Evolutionary conservation across 2,888 invertebrate species (phyloP), one percentile per base, ranked within the genome.

Genomic region (Eilema caniola): DNA sequence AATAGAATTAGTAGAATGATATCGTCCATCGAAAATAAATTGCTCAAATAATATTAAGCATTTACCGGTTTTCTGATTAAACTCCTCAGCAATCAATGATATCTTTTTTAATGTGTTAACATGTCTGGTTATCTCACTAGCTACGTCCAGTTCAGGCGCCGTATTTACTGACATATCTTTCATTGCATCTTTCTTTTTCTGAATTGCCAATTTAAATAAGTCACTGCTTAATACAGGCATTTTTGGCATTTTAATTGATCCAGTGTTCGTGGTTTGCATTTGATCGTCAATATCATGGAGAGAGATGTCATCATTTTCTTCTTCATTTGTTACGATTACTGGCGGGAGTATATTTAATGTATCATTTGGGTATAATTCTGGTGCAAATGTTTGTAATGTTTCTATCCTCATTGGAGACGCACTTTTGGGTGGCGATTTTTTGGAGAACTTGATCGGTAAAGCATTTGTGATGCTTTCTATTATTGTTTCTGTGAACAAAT

Each of bases 81-180:
- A 95, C 72, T 95, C 95, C 75, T 95, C 95, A n/a, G 95, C 95
- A 69, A 95, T 95, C 20, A 95, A 78, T 1, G 95, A 95, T 83
- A 95, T 95, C 76, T 90, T 94, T 65, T 85, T 89, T 57, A 95
- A 81, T 0, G 95, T 95, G 65, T 83, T 82, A 2, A 95, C 93
- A 75, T 95, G 90, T 77, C 89, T 93, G 1, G 90, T 83, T 47
- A 95, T 85, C 79, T 93, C 93, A 62, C 85, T 85, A 2, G 94
- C 95, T n/a, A 94, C 86, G 68, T 95, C 94, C 20, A 87, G 88
- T n/a, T 91, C 90, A 0, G 79, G 76, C 0, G 86, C 85, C 1
- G 94, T 95, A 68, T 93, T 92, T 0, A 93, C 89, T 14, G 89
- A 86, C 53, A 80, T 88, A 66, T 94, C 93, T 72, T 88, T 87